Evolutionary conservation across 2,797 vertebrate genomes (phyloP).

Genomic region (Luscinia megarhynchos): DNA sequence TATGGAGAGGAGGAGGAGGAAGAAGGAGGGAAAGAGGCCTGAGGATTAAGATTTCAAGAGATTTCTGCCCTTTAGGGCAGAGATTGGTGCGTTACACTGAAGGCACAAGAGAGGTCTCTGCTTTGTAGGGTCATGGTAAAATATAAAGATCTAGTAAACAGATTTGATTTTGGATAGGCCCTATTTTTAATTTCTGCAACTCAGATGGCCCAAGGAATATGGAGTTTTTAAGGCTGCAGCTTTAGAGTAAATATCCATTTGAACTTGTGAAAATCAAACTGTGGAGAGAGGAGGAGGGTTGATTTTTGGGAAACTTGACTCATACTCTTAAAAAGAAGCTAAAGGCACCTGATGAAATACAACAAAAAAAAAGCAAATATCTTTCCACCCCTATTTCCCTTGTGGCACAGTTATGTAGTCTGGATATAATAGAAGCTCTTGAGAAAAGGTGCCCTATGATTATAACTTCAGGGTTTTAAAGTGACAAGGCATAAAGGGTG

Average conservation of each 20-base stretch:
- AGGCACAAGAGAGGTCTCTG: background rate
- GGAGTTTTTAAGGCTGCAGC: background rate
- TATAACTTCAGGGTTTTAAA: constrained; percentile 47
- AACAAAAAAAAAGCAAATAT: background rate
- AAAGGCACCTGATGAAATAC: constrained; percentile 1
- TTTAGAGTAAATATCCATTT: background rate
- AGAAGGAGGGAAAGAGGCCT: background rate
- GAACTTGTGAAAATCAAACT: background rate
- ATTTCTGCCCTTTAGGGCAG: background rate
- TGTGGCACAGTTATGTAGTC: background rate
- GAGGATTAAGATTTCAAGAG: background rate
- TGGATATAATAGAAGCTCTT: background rate
- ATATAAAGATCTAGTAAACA: background rate
- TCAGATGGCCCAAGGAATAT: background rate
- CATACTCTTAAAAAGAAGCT: constrained; percentile 14
- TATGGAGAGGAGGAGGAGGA: background rate
- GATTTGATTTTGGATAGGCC: background rate
- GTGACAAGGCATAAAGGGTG: constrained; percentile 33
- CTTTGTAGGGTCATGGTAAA: background rate
- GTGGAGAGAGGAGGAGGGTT: background rate
- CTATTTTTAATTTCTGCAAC: background rate
- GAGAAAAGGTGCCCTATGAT: constrained; percentile 52
- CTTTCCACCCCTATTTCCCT: background rate
- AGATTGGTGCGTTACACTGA: background rate
- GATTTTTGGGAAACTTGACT: background rate